Conservation (phyloP, 2,113 vertebrate genomes). For the Chionodraco myersi region DNA sequence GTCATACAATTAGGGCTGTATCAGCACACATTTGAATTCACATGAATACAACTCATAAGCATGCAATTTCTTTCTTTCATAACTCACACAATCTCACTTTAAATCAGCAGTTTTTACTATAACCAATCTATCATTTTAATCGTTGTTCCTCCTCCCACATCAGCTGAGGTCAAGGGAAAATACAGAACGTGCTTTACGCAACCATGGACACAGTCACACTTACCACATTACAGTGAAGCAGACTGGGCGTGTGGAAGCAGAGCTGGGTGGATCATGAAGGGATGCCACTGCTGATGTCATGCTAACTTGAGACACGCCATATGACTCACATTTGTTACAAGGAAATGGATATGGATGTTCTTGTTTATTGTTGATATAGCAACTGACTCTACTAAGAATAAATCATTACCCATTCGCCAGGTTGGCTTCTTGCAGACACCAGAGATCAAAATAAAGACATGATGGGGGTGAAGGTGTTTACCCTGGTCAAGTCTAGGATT, state of each 20-base stretch:
- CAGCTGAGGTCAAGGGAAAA: slow-evolving; percentile 28
- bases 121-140: slow-evolving; percentile 2
- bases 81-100: not conserved
- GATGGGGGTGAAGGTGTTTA: not conserved
- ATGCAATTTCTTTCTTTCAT: not conserved
- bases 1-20: too few relatives aligned
- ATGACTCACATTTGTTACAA: slow-evolving; percentile 56
- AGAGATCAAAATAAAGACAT: slow-evolving; percentile 42
- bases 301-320: slow-evolving; percentile 35
- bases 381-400: slow-evolving; percentile 33
- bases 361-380: slow-evolving; percentile 54
- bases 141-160: not conserved
- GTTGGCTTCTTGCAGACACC: slow-evolving; percentile 2
- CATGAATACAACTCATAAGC: not conserved
- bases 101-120: not conserved
- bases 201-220: not conserved
- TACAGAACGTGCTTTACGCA: not conserved
- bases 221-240: slow-evolving; percentile 5
- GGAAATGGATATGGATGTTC: not conserved
- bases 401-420: not conserved
- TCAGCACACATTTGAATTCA: not conserved
- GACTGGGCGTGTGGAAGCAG: not conserved
- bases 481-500: not conserved
- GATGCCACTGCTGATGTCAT: slow-evolving; percentile 12
- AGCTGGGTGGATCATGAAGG: not conserved